phyloP scores from a whole-genome alignment of 2,797 vertebrate genomes.

The Emydoidea blandingii region DNA sequence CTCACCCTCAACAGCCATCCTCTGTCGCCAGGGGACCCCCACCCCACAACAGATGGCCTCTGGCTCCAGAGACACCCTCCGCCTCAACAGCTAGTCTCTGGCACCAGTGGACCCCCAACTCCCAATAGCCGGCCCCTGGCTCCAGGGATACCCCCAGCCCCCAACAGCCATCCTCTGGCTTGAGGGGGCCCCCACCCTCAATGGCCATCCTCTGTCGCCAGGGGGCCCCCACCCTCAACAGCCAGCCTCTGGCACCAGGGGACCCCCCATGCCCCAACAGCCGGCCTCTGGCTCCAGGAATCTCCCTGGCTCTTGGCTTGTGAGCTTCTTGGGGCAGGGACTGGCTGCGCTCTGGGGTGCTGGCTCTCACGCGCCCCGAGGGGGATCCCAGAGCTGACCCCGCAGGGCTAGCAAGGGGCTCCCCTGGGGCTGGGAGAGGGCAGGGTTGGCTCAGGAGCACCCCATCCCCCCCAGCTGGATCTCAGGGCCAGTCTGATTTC shows the following conservation, averaged over 20 bases:
- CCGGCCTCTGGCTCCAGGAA: neutral
- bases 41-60: neutral
- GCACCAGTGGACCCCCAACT: neutral
- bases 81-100: no score
- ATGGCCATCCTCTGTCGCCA: neutral
- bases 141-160: no score
- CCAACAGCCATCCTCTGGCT: neutral
- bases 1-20: no score
- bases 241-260: neutral
- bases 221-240: no score
- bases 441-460: neutral
- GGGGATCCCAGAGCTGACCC: neutral
- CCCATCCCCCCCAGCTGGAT: neutral
- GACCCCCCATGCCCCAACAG: neutral
- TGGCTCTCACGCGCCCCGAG: neutral
- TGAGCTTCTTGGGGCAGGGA: neutral
- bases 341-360: neutral
- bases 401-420: constrained; percentile 49
- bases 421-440: neutral
- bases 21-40: neutral
- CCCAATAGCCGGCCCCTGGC: no score
- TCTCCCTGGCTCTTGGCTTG: neutral
- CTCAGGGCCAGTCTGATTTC: no score
- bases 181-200: neutral
- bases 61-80: neutral